Conservation (phyloP, 2,797 vertebrate genomes). For the Microctenopoma steveboyesi region DNA sequence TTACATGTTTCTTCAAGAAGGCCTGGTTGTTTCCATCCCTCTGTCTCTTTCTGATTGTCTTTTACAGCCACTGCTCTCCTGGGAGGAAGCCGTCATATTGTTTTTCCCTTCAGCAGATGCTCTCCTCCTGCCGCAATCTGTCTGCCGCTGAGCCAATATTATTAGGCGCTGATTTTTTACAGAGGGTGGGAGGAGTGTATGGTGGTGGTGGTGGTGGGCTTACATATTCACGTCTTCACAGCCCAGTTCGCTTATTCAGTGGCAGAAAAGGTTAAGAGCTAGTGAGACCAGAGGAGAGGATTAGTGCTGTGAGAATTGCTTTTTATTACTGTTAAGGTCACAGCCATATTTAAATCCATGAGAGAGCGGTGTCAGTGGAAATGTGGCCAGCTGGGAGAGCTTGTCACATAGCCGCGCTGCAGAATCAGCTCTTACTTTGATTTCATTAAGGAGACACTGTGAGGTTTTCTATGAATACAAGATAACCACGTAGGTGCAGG, state of each 20-base stretch:
- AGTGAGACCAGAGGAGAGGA: conserved; percentile 71
- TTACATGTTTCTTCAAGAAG: conserved; percentile 57
- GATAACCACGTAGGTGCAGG: conserved; percentile 41
- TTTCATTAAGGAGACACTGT: conserved; percentile 68
- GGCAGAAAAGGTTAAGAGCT: conserved; percentile 75
- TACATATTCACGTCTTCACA: conserved; percentile 60
- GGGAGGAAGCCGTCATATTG: conserved; percentile 74
- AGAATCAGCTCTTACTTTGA: conserved; percentile 61
- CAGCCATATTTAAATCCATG: conserved; percentile 75
- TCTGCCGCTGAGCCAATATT: conserved; percentile 76
- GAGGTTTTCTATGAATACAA: conserved; percentile 52
- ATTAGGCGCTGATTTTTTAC: conserved; percentile 62
- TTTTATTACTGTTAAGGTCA: conserved; percentile 82
- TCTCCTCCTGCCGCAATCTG: conserved; percentile 72
- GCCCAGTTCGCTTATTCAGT: conserved; percentile 63
- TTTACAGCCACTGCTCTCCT: conserved; percentile 71
- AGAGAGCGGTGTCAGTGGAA: conserved; percentile 52
- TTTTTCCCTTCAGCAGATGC: conserved; percentile 80
- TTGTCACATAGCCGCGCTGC: conserved; percentile 33
- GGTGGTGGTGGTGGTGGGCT: neutral
- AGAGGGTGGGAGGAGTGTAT: neutral
- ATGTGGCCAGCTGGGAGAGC: conserved; percentile 61
- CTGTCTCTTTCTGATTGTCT: conserved; percentile 74
- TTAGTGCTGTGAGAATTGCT: conserved; percentile 76
- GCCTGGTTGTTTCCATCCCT: conserved; percentile 61